Conservation (phyloP, 2,797 vertebrate species). For the Eptatretus atami region DNA sequence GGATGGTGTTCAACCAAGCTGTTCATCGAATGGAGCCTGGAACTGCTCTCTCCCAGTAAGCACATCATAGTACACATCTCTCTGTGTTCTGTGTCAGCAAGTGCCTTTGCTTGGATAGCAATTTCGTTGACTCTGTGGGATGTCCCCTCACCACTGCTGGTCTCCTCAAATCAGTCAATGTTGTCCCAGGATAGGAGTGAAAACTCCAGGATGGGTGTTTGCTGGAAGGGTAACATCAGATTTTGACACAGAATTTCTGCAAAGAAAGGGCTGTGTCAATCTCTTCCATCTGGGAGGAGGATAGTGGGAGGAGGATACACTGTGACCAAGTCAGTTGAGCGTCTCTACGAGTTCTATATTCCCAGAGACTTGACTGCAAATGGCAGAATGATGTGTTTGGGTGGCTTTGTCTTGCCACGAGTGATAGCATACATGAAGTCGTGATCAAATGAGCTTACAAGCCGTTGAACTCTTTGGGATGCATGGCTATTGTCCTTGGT, state of each 20-base stretch:
- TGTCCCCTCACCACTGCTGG: background rate
- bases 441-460: background rate
- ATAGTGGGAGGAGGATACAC: background rate
- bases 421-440: background rate
- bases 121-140: background rate
- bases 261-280: background rate
- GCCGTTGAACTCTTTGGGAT: too few species aligned
- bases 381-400: background rate
- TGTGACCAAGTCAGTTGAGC: background rate
- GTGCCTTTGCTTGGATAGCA: background rate
- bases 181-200: background rate
- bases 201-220: background rate
- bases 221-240: background rate
- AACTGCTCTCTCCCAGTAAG: too few species aligned
- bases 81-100: too few species aligned
- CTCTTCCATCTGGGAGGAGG: background rate
- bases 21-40: too few species aligned
- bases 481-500: too few species aligned
- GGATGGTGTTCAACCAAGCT: too few species aligned
- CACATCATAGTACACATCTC: too few species aligned
- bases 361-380: background rate
- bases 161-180: constrained; percentile 3
- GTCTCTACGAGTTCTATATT: constrained; percentile 1
- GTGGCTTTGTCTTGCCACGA: background rate
- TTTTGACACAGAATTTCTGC: background rate